Base-by-base conservation (phyloP, 1,140 invertebrate genomes). In the Drosophila repleta region DNA sequence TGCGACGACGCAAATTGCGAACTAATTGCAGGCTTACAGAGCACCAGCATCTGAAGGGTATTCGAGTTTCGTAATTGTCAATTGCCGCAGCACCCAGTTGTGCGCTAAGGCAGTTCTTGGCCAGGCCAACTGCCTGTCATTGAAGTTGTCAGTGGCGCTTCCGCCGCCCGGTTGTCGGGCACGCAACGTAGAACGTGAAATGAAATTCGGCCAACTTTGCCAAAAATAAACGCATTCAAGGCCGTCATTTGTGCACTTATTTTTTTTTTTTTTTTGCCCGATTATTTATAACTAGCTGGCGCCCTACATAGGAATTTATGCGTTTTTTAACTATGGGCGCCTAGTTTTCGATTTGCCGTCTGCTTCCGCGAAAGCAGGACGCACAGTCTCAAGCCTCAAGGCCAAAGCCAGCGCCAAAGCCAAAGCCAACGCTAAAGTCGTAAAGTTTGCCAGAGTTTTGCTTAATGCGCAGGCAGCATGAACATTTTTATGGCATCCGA, bases 381-480 rank as follows among this genome's bases (percentile, higher is more conserved):
- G n/a, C 52, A 57, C 57, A 17, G 11, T 17, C 13, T 20, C 18
- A 8, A 20, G 7, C 10, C 24, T 43, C 66, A 63, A 70, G 51
- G 46, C 58, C 26, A 63, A 58, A 37, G 74, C 80, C 81, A 78
- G 75, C 74, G 77, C 62, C 68, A 85, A 43, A 43, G 39, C 39
- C n/a, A 43, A 43, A 79, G 74, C 62, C 68, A 80, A 43, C 17
- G 15, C 39, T 7, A 43, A 43, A 77, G 74, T 72, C 82, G 70
- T 87, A 82, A 85, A 81, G 77, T 69, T 85, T 68, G 65, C 56
- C 74, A 70, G 57, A 83, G 63, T 77, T 82, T 82, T 81, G 74
- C 56, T 82, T 85, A 81, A 81, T 75, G 69, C 51, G 65, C 67
- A 45, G 43, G 20, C 61, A 68, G 46, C 67, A 67, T 76, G 57